Conservation (phyloP, 2,797 vertebrate genomes). For the Anguilla anguilla region DNA sequence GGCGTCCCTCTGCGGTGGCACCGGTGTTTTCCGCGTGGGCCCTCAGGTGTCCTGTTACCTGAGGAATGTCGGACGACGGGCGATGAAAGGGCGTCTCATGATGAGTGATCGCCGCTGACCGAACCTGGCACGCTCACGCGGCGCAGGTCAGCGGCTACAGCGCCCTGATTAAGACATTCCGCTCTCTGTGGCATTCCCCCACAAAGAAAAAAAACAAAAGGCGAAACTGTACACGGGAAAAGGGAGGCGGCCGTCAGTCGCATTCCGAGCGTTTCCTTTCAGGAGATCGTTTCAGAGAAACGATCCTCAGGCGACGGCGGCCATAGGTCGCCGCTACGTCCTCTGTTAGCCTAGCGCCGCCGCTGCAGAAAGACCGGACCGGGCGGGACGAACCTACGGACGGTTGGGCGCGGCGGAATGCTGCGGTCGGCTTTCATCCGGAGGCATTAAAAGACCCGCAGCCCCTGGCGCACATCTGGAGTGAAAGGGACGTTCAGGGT, state of each 20-base stretch:
- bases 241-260: constrained; percentile 42
- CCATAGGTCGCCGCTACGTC: constrained; percentile 49
- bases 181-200: constrained; percentile 44
- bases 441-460: constrained; percentile 27
- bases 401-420: constrained; percentile 45
- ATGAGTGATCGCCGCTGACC: constrained; percentile 30
- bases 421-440: constrained; percentile 43
- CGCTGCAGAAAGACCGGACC: not conserved
- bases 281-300: constrained; percentile 7
- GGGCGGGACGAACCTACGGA: not conserved
- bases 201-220: not conserved
- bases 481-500: constrained; percentile 1
- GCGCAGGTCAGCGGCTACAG: not conserved
- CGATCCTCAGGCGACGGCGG: not conserved
- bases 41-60: constrained; percentile 35
- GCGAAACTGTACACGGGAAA: constrained; percentile 18
- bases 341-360: too few species aligned
- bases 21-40: constrained; percentile 7
- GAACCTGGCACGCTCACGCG: not conserved
- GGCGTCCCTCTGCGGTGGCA: not conserved
- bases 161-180: constrained; percentile 20
- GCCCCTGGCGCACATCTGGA: constrained; percentile 34
- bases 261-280: constrained; percentile 65
- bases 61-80: constrained; percentile 36
- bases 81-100: not conserved